Evolutionary conservation across 1,140 invertebrate genomes (phyloP).

Genomic region (Euschistus heros): DNA sequence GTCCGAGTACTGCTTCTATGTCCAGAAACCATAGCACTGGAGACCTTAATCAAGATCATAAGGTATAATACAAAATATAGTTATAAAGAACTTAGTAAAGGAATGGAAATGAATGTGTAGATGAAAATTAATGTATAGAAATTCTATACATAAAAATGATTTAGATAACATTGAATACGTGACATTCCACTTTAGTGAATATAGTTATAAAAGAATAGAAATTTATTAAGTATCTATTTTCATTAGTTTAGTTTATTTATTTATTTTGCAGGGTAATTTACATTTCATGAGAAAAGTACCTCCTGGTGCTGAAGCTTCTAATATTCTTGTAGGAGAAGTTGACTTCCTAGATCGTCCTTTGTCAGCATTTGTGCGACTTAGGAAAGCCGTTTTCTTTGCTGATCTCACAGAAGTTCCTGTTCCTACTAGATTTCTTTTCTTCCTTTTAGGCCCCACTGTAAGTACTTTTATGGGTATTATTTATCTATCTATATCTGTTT

Average conservation of each 20-base stretch:
- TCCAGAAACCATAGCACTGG: conserved; percentile 60
- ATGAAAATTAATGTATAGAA: no score
- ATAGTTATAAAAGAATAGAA: no score
- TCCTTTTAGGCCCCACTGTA: conserved; percentile 80
- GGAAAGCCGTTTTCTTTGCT: conserved; percentile 77
- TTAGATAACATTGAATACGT: no score
- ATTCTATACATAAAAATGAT: no score
- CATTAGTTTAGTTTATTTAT: no score
- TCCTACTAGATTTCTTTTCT: conserved; percentile 90
- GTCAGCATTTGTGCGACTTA: conserved; percentile 86
- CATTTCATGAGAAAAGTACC: conserved; percentile 97
- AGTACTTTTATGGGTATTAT: conserved; percentile 33
- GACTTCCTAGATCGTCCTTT: conserved; percentile 87
- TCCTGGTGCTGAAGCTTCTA: conserved; percentile 89
- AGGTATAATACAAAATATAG: conserved; percentile 11
- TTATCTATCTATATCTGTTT: no score
- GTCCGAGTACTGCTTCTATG: conserved; percentile 47
- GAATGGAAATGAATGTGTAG: no score
- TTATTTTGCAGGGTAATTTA: conserved; percentile 57
- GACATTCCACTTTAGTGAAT: no score
- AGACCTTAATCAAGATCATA: conserved; percentile 31
- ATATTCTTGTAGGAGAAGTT: conserved; percentile 95
- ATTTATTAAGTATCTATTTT: no score
- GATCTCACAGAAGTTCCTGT: conserved; percentile 96
- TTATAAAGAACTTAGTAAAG: no score